Base-by-base conservation (phyloP, 1,140 invertebrate species). In the Gryllus bimaculatus region DNA sequence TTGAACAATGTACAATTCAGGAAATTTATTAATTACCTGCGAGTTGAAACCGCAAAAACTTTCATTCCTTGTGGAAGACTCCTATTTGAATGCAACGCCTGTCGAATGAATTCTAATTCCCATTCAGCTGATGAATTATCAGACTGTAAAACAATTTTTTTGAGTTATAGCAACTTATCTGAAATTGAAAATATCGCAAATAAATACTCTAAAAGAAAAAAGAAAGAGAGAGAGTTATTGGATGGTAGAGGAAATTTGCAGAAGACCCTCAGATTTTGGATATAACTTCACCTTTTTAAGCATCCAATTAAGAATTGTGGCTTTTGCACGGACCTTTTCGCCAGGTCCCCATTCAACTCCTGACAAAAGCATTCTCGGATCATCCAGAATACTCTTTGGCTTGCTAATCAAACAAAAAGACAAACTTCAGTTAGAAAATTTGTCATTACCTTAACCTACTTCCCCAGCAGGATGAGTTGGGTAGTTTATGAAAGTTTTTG, bases 291-390 rank as follows among this genome's bases (percentile, higher is more conserved):
- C 79, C 79, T 77, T 85, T 79, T 85, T 86, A 75, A 87, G 81
- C 80, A 87, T 83, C 85, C 85, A 87, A 78, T 85, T 84, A 13
- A 86, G 10, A 48, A 87, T 83, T 0, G 86, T 87, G n/a, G 86
- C 86, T 20, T 84, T 84, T 0, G 85, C 86, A 13, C 84, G 80
- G 18, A 87, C 79, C 6, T 80, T 81, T 0, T 83, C 84, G 7
- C 79, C 81, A 54, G 81, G 81, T 75, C 87, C 84, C 74, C 83
- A 85, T 7, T 83, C 77, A 12, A 87, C 13, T 0, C 79, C 83
- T 7, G 85, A 84, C 20, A 87, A 77, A 49, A 87, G 78, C 13
- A 84, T 83, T 8, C 47, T 78, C 7, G 85, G 76, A 48, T 87
- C 83, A 76, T 84, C 77, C 1, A 87, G 77, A 73, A 85, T 81